These are phyloP conservation scores for Limnephilus auricula DNA, from an alignment of 2,888 invertebrate genomes.

Conservation along the genomic window DNA sequence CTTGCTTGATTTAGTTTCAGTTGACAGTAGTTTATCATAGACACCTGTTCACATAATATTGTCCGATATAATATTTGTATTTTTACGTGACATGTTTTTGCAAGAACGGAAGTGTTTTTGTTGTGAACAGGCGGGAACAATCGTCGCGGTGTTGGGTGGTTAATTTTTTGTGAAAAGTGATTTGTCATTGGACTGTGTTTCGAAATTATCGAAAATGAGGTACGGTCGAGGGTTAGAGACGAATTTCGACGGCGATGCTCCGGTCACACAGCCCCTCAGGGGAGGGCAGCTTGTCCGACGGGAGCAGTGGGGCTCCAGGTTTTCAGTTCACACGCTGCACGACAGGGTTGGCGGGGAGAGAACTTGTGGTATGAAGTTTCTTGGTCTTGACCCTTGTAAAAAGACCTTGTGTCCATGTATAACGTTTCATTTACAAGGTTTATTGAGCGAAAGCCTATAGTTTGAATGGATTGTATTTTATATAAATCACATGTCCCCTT, in stretches of 20 bases:
- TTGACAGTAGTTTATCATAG: neutral
- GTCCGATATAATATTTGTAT: neutral
- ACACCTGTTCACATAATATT: slow-evolving; percentile 46
- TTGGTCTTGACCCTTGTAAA: neutral
- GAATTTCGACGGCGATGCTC: slow-evolving; percentile 73
- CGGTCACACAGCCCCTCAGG: slow-evolving; percentile 68
- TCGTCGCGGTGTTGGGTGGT: neutral
- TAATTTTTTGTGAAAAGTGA: slow-evolving; percentile 6
- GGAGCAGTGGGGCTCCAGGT: slow-evolving; percentile 60
- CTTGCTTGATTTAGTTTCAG: neutral
- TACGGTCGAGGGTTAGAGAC: slow-evolving; percentile 69
- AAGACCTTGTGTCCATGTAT: slow-evolving; percentile 15
- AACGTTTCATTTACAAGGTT: slow-evolving; percentile 4
- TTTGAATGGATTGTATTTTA: neutral
- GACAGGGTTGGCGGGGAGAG: slow-evolving; percentile 59
- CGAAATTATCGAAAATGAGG: slow-evolving; percentile 44
- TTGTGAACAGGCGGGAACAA: slow-evolving; percentile 8
- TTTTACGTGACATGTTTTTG: slow-evolving; percentile 29
- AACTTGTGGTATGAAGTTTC: slow-evolving; percentile 62
- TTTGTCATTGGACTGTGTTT: slow-evolving; percentile 9
- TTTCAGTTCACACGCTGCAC: slow-evolving; percentile 62
- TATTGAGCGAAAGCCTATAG: neutral
- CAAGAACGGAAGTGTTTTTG: slow-evolving; percentile 7
- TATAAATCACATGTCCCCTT: neutral
- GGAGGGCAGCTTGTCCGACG: neutral